phyloP scores from a whole-genome alignment of 2,113 vertebrate genomes.

The human region DNA sequence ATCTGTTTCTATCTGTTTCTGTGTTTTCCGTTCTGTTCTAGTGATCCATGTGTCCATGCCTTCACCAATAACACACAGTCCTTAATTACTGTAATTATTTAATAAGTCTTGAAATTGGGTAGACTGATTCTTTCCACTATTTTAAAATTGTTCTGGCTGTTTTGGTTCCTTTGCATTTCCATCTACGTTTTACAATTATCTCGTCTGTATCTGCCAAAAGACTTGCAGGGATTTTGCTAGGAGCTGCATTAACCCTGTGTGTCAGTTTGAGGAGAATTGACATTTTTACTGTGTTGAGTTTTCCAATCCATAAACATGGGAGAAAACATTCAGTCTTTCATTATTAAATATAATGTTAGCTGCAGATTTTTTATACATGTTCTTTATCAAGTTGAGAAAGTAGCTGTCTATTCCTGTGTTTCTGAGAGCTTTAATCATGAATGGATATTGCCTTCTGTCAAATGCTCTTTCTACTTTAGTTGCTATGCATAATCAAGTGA shows the following conservation, averaged over 20 bases:
- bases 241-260: not conserved
- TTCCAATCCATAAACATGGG: not conserved
- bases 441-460: not conserved
- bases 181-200: not conserved
- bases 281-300: not conserved
- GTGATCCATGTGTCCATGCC: not conserved
- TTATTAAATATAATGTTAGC: not conserved
- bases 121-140: not conserved
- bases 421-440: not conserved
- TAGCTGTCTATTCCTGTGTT: not conserved
- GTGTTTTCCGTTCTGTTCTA: not conserved
- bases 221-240: not conserved
- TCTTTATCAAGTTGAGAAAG: not conserved
- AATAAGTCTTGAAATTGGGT: not conserved
- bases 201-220: not conserved
- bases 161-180: not conserved
- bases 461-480: not conserved
- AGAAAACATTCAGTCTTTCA: not conserved
- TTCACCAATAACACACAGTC: not conserved
- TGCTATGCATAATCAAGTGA: not conserved
- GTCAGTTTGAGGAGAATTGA: not conserved
- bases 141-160: not conserved
- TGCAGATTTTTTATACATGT: not conserved
- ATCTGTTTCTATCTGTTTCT: not conserved
- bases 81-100: not conserved